Percentiles rank a stretch among this genome's conserved stretches.
Conservation (phyloP, 2,797 vertebrate genomes). For the Benthosema pterotum region DNA sequence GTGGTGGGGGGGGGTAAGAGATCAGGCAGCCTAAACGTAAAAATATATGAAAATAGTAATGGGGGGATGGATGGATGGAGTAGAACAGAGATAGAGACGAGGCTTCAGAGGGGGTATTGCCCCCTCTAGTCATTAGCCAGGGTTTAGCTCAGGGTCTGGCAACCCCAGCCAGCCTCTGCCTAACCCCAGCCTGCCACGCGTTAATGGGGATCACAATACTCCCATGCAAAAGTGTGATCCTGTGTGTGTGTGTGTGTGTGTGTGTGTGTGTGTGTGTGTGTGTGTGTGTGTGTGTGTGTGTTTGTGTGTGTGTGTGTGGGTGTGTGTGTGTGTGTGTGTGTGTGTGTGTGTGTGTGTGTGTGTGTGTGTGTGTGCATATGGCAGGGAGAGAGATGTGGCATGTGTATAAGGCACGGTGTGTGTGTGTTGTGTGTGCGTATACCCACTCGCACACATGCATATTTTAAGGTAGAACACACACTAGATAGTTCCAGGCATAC, state of each 20-base stretch:
- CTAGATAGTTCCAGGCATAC: no score
- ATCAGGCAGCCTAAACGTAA: conserved; percentile 29
- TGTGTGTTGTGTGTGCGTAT: background rate
- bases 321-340: background rate
- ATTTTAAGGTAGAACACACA: background rate
- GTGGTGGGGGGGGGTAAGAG: no score
- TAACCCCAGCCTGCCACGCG: conserved; percentile 61
- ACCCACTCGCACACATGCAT: background rate
- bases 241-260: conserved; percentile 1
- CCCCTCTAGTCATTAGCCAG: conserved; percentile 68
- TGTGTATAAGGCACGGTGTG: background rate
- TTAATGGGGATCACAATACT: conserved; percentile 69
- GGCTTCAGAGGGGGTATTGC: conserved; percentile 55
- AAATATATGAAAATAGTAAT: conserved; percentile 57
- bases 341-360: conserved; percentile 17
- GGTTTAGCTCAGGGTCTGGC: conserved; percentile 59
- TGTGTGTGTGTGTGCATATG: background rate
- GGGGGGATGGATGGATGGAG: conserved; percentile 3
- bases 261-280: conserved; percentile 1
- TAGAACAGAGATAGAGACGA: conserved; percentile 60
- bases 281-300: conserved; percentile 5
- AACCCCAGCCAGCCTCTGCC: conserved; percentile 48
- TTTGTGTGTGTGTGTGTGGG: conserved; percentile 16
- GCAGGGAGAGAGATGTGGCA: background rate
- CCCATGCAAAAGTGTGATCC: conserved; percentile 36